These are phyloP conservation scores for Troides oblongomaculatus DNA, from an alignment of 2,888 invertebrate species.

Conservation along the genomic window DNA sequence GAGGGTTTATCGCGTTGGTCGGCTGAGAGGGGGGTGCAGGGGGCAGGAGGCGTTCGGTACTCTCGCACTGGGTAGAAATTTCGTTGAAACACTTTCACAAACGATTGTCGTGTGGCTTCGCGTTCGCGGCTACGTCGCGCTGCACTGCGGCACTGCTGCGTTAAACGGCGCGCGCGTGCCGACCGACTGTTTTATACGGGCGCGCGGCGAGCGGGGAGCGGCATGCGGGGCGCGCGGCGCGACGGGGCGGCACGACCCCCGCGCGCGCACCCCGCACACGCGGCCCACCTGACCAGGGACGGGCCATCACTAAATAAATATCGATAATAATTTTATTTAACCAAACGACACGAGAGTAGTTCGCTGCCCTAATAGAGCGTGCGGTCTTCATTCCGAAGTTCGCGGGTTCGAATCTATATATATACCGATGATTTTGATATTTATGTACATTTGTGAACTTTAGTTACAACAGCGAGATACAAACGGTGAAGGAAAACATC, in stretches of 20 bases:
- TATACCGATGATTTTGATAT: too few relatives aligned
- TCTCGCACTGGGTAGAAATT: slow-evolving; percentile 71
- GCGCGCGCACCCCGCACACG: slow-evolving; percentile 37
- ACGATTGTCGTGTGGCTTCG: slow-evolving; percentile 63
- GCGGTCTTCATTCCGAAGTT: too few relatives aligned
- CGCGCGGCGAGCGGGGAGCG: slow-evolving; percentile 39
- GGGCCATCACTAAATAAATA: slow-evolving; percentile 28
- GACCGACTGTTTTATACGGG: slow-evolving; percentile 56
- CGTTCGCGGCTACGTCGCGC: slow-evolving; percentile 49
- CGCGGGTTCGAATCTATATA: too few relatives aligned
- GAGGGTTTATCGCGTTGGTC: slow-evolving; percentile 34
- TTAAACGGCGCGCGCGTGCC: slow-evolving; percentile 75
- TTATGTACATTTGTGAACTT: too few relatives aligned
- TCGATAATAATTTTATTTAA: slow-evolving; percentile 22
- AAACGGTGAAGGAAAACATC: too few relatives aligned
- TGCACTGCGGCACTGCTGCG: slow-evolving; percentile 61
- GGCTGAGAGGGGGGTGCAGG: slow-evolving; percentile 42
- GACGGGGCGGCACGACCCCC: slow-evolving; percentile 36
- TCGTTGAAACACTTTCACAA: slow-evolving; percentile 76
- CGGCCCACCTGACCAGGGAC: slow-evolving; percentile 63
- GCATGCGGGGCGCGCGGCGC: too few relatives aligned
- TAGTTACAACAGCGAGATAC: too few relatives aligned
- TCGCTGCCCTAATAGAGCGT: too few relatives aligned
- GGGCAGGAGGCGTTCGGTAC: slow-evolving; percentile 30
- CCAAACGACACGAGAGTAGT: too few relatives aligned